phyloP scores from a whole-genome alignment of 1,140 invertebrate species.

The Acyrthosiphon pisum region DNA sequence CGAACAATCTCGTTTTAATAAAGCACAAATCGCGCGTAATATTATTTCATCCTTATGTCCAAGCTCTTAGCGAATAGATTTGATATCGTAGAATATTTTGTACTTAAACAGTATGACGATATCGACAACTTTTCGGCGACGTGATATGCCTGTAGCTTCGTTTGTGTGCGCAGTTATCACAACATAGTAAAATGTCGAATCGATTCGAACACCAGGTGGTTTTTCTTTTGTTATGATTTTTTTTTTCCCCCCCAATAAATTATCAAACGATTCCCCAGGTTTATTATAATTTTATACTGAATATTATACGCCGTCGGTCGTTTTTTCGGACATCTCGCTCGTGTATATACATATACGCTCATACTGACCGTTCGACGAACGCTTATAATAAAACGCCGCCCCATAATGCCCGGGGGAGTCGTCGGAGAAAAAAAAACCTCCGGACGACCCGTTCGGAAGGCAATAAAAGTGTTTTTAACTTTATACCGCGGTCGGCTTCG shows the following conservation, averaged over 20 bases:
- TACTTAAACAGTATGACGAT: background rate
- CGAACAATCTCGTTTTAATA: no score
- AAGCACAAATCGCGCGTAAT: no score
- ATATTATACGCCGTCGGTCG: background rate
- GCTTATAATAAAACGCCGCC: background rate
- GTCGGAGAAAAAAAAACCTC: background rate
- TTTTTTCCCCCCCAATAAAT: background rate
- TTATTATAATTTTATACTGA: slow-evolving; percentile 34
- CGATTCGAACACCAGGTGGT: background rate
- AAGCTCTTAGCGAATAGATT: no score
- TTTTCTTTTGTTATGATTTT: slow-evolving; percentile 14
- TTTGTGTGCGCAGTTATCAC: background rate
- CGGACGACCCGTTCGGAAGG: background rate
- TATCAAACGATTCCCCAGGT: background rate
- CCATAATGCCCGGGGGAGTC: background rate
- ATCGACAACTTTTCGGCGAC: background rate
- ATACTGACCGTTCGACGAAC: background rate
- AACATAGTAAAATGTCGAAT: background rate
- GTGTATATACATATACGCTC: background rate
- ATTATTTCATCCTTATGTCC: no score
- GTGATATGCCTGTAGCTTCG: background rate
- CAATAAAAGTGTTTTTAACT: slow-evolving; percentile 50
- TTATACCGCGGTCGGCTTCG: background rate
- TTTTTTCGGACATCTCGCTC: background rate
- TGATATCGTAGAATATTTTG: background rate